These are phyloP conservation scores for Apodemia hepburni DNA, from an alignment of 2,888 invertebrate species.

Conservation along the genomic window DNA sequence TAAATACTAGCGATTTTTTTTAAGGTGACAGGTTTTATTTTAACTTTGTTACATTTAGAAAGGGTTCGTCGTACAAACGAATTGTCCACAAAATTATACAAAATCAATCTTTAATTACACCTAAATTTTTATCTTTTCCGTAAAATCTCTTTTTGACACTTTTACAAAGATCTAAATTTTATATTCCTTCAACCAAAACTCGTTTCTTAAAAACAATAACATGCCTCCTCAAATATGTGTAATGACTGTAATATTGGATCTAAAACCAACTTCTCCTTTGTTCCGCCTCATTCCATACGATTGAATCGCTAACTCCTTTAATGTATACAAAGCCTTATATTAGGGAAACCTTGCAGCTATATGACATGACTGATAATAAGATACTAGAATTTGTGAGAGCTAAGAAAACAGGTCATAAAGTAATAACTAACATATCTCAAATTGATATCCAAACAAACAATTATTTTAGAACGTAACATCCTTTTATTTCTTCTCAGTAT, in stretches of 20 bases:
- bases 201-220: not conserved
- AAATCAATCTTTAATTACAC: too few species aligned
- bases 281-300: not conserved
- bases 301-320: slow-evolving; percentile 13
- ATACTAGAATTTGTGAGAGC: slow-evolving; percentile 7
- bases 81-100: too few species aligned
- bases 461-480: too few species aligned
- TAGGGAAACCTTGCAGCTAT: slow-evolving; percentile 10
- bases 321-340: slow-evolving; percentile 19
- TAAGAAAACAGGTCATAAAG: not conserved
- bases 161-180: too few species aligned
- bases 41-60: too few species aligned
- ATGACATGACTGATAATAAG: slow-evolving; percentile 4
- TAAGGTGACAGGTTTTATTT: too few species aligned
- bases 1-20: too few species aligned
- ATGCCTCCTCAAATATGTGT: not conserved
- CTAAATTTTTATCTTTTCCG: too few species aligned
- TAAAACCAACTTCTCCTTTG: not conserved
- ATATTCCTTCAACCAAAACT: not conserved
- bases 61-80: too few species aligned
- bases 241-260: not conserved
- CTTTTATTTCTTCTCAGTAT: too few species aligned
- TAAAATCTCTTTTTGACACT: too few species aligned
- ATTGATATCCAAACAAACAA: not conserved
- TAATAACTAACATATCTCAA: slow-evolving; percentile 11